Base-by-base conservation (phyloP, 1,140 invertebrate genomes). In the Trichogramma pretiosum region DNA sequence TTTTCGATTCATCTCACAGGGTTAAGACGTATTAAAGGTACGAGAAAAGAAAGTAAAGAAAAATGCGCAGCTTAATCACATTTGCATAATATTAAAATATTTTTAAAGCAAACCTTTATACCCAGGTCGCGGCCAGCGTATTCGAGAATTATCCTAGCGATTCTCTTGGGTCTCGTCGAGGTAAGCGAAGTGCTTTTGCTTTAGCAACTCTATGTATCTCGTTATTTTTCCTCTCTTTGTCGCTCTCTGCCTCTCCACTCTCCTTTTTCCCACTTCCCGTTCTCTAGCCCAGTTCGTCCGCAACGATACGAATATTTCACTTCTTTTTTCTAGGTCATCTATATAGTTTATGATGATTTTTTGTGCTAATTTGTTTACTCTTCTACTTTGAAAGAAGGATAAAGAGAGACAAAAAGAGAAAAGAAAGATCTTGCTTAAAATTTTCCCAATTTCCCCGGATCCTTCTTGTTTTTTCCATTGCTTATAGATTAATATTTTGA, bases 1-100 rank as follows among this genome's bases (percentile, higher is more conserved):
- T 44, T 8, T 19, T 17, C 13, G 33, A 41, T 32, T 49, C 43
- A 49, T 49, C 47, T 38, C n/a, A n/a, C n/a, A n/a, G n/a, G n/a
- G n/a, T n/a, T n/a, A n/a, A n/a, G n/a, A n/a, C n/a, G n/a, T n/a
- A n/a, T n/a, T n/a, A n/a, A 26, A 22, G 7, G 14, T 24, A 9
- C 5, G 22, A 22, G 11, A 33, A 33, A 10, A 33, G 33, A 33
- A 16, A 19, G 22, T 11, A n/a, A 43, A 10, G 24, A 37, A 5
- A 33, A 21, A 21, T 34, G 16, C 38, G 23, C 55, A 37, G 56
- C 54, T 63, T 62, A 64, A 65, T 60, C 54, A 57, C 55, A 67
- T 67, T 65, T 64, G 62, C 63, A 67, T 68, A 65, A 66, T 65
- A 67, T 68, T 63, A 62, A 62, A 64, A 65, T 66, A 64, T 61